phyloP scores from a whole-genome alignment of 2,113 vertebrate species.

The Onychostoma macrolepis region DNA sequence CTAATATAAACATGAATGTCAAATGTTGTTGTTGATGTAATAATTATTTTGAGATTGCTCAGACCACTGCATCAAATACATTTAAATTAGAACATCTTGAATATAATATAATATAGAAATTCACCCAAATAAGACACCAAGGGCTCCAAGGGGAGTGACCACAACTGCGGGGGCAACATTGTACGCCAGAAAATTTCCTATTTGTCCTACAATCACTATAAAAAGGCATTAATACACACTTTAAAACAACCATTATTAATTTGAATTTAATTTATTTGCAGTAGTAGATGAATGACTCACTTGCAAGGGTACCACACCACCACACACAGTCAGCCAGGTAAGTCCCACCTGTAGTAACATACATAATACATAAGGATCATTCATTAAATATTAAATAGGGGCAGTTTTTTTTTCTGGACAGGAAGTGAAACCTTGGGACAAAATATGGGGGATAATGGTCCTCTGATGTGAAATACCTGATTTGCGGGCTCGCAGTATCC shows the following conservation, averaged over 20 bases:
- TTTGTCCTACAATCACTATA: constrained; percentile 91
- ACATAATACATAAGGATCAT: no score
- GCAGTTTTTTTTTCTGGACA: neutral
- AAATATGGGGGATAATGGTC: neutral
- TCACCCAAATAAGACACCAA: constrained; percentile 97
- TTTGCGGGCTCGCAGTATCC: constrained; percentile 85
- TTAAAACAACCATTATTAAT: neutral
- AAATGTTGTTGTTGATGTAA: neutral
- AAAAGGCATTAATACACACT: neutral
- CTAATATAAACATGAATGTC: neutral
- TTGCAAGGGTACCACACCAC: constrained; percentile 93
- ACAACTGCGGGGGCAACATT: constrained; percentile 91
- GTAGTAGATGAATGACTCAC: constrained; percentile 78
- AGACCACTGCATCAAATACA: neutral
- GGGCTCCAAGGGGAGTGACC: constrained; percentile 92
- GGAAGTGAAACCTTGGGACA: neutral
- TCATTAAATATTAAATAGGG: neutral
- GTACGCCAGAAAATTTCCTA: constrained; percentile 95
- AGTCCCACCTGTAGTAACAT: constrained; percentile 77
- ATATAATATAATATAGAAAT: constrained; percentile 55
- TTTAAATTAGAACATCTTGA: neutral
- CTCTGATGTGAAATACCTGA: constrained; percentile 76
- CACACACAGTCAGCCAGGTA: constrained; percentile 90
- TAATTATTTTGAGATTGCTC: neutral
- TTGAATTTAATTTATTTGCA: neutral